Evolutionary conservation across 2,888 invertebrate species (phyloP).

Genomic region (Escarpia spicata): DNA sequence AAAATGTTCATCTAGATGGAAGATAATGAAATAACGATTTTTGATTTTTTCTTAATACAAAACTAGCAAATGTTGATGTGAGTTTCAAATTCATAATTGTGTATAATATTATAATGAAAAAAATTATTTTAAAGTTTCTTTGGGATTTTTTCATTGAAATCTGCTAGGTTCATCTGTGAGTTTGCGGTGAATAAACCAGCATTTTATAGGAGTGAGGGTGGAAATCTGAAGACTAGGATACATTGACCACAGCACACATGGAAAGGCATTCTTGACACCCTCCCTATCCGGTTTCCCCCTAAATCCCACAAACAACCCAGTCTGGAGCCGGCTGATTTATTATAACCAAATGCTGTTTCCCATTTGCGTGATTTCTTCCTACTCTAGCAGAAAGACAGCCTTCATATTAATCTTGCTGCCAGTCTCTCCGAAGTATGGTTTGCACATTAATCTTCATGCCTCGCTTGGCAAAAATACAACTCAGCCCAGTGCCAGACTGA

Average conservation of each 20-base stretch:
- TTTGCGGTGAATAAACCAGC: too few relatives aligned
- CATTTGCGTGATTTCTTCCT: constrained; percentile 7
- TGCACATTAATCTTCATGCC: constrained; percentile 5
- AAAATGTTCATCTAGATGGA: too few relatives aligned
- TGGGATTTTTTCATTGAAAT: too few relatives aligned
- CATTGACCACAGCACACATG: not conserved
- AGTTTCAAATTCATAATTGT: too few relatives aligned
- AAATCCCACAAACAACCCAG: not conserved
- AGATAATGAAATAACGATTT: too few relatives aligned
- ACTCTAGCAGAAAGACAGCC: constrained; percentile 10
- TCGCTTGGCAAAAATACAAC: constrained; percentile 13
- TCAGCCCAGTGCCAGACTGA: not conserved
- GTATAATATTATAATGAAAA: too few relatives aligned
- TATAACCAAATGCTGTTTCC: not conserved
- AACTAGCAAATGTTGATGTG: too few relatives aligned
- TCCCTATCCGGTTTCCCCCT: not conserved
- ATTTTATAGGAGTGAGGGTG: not conserved
- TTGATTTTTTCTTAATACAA: too few relatives aligned
- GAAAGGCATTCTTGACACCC: not conserved
- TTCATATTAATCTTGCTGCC: constrained; percentile 2
- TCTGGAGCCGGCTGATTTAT: not conserved
- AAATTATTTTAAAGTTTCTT: too few relatives aligned
- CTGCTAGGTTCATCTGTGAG: too few relatives aligned
- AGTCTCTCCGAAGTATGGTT: not conserved
- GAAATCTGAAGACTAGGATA: not conserved